Base-by-base conservation (phyloP, 2,888 invertebrate genomes). In the Netelia fuscicornis region DNA sequence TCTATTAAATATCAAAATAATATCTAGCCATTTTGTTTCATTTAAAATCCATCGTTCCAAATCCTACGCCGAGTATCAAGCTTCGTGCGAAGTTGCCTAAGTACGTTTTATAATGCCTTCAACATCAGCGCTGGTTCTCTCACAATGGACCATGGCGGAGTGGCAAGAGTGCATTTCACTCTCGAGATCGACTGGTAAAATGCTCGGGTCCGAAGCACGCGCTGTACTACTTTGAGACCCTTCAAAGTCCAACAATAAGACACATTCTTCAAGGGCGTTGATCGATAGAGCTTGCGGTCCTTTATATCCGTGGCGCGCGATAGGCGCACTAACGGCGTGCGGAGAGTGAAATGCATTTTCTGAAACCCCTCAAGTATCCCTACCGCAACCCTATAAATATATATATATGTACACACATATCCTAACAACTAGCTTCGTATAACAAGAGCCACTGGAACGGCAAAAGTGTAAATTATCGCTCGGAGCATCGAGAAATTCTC, bases 401-500 rank as follows among this genome's bases (percentile, higher is more conserved):
- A 44, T 25, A 64, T 20, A 20, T 20, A 20, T 20, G 20, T 20
- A 20, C 20, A 20, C 20, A 37, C 8, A 37, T 37, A 11, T 37
- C 58, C 74, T 67, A 42, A 74, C 81, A 72, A 79, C 85, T 79
- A 76, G 82, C 70, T 17, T 23, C 60, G 52, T 42, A 68, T 71
- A 13, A 76, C 30, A 52, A 83, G 85, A 76, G 83, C 72, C 83
- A 83, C 82, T 76, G 79, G 67, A 72, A 67, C 80, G 85, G 85
- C 80, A 83, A 85, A 85, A 83, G 85, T 85, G 85, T 83, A 85
- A 85, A 85, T 85, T 90, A 90, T 89, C 89, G 84, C 86, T 75
- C 82, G 80, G 81, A 90, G 88, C 87, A 90, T 89, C 89, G 89
- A 81, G 89, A 89, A 90, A 87, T 90, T 89, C 89, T 89, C 82